Conservation (phyloP, 2,797 vertebrate genomes). For the Diglossa cyanea region DNA sequence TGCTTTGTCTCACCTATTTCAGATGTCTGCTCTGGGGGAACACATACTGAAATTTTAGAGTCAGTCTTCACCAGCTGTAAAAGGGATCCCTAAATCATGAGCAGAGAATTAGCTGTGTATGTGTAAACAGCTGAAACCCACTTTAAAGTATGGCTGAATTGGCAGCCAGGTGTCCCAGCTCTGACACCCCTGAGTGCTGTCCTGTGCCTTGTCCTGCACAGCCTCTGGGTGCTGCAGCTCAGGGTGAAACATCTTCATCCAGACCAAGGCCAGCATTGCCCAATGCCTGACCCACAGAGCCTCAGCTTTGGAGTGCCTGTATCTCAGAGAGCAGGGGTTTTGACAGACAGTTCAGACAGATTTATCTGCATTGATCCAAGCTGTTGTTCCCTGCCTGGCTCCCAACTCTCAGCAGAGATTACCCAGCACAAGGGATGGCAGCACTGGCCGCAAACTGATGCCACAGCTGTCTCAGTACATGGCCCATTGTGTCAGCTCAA, state of each 20-base stretch:
- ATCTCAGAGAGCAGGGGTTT: neutral
- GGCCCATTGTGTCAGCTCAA: neutral
- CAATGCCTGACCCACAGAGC: neutral
- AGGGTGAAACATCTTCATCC: neutral
- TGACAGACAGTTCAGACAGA: neutral
- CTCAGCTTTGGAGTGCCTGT: neutral
- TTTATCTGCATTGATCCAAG: neutral
- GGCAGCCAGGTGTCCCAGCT: neutral
- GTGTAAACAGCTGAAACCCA: neutral
- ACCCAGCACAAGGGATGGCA: neutral
- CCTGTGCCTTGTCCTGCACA: neutral
- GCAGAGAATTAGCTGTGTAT: neutral
- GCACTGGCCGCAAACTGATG: neutral
- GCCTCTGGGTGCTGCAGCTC: neutral
- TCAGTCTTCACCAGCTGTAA: neutral
- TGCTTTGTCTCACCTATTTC: neutral
- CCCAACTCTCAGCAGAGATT: neutral
- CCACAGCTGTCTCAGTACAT: fast-evolving
- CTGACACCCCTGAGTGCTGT: neutral
- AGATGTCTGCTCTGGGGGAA: neutral
- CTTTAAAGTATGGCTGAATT: neutral
- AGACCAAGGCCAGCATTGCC: neutral
- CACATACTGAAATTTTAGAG: neutral
- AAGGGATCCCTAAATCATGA: neutral
- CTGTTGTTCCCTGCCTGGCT: neutral